phyloP scores from a whole-genome alignment of 2,888 invertebrate species.

The Yponomeuta plumbellus region DNA sequence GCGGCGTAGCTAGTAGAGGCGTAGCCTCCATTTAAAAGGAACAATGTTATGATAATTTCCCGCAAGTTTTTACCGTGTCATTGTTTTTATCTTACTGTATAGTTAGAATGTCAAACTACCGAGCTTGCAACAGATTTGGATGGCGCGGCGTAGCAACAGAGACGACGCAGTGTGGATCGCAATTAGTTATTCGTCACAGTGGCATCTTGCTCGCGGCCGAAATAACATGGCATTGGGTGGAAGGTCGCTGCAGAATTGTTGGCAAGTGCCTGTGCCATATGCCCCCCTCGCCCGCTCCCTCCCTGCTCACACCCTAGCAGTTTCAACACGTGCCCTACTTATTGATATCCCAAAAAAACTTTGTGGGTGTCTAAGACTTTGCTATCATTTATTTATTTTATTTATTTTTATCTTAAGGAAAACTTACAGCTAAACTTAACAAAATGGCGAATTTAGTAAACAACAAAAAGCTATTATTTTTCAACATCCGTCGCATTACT shows the following conservation, averaged over 20 bases:
- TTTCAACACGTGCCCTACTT: conserved; percentile 25
- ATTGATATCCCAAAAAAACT: conserved; percentile 9
- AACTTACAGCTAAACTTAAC: too few species aligned
- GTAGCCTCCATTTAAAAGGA: neutral
- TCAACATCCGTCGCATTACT: neutral
- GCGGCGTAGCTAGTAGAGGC: conserved; percentile 8
- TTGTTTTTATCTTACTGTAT: neutral
- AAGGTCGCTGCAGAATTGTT: conserved; percentile 77
- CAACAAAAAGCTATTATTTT: conserved; percentile 6
- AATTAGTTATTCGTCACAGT: conserved; percentile 27
- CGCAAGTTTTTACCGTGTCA: too few species aligned
- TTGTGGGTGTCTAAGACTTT: neutral
- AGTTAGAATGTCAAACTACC: neutral
- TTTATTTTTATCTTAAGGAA: too few species aligned
- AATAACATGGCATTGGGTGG: conserved; percentile 65
- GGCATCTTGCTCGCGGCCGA: conserved; percentile 39
- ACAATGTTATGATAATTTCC: too few species aligned
- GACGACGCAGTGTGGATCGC: neutral
- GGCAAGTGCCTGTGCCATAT: conserved; percentile 63
- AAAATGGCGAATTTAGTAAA: too few species aligned
- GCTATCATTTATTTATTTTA: too few species aligned
- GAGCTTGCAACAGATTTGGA: neutral
- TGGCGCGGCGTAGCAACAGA: conserved; percentile 11
- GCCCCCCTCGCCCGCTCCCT: conserved; percentile 38
- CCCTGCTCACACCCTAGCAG: conserved; percentile 28